Base-by-base conservation (phyloP, 2,797 vertebrate species). In the Liasis olivaceus region DNA sequence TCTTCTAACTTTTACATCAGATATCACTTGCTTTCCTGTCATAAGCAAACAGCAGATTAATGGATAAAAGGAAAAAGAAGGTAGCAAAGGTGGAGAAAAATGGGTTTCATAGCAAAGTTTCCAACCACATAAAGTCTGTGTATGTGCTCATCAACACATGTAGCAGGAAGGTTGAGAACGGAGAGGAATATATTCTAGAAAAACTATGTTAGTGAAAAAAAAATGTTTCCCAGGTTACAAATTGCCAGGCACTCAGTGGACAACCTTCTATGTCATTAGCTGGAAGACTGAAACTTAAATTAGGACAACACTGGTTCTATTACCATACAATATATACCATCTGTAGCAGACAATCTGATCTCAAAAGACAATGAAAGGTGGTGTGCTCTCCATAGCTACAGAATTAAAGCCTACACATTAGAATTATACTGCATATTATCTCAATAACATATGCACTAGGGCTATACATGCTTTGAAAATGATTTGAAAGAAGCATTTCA, bases 211-310 rank as follows among this genome's bases (percentile, higher is more conserved):
- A 93, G 92, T 91, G 24, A 14, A 14, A 42, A 47, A 91, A 94
- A 14, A 42, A 47, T 95, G 89, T 94, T 91, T 94, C 93, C 91
- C 28, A 95, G 81, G 90, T 92, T 96, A 96, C 17, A 85, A 92
- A 93, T 91, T 95, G 47, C 69, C 85, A 93, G 62, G 95, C 91
- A 96, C 88, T 93, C 60, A 96, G 24, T 94, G 94, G 92, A 95
- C 60, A 93, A 64, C 95, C 87, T 94, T 93, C 86, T 91, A 93
- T 94, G 92, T 96, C 92, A 9, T 2, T 84, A 92, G 59, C 95
- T 91, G 91, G 89, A 91, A 95, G 72, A 92, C 95, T 95, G 94
- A 86, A 64, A 93, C 90, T 95, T 96, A 97, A 96, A 96, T 96
- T 97, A 96, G 94, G 93, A 92, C 64, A 93, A 92, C 0, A 17